These are phyloP conservation scores for Heterohyrax brucei DNA, from an alignment of 2,797 vertebrate genomes.

Conservation along the genomic window DNA sequence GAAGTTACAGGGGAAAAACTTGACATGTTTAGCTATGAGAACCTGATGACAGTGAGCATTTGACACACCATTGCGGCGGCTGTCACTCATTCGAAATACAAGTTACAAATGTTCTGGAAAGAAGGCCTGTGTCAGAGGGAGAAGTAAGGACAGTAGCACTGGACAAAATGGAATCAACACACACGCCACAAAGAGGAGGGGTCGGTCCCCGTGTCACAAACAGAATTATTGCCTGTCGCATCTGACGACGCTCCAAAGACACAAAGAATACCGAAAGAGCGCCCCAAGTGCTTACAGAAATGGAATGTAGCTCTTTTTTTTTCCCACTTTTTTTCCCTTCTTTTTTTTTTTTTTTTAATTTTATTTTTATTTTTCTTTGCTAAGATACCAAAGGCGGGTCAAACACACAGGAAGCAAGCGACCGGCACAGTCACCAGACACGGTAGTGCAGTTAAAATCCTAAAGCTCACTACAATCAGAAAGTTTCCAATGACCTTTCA, in stretches of 20 bases:
- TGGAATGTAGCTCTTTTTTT: constrained; percentile 90
- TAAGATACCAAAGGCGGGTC: constrained; percentile 92
- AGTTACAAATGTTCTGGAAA: constrained; percentile 94
- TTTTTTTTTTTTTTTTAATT: constrained; percentile 55
- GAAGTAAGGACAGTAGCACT: constrained; percentile 91
- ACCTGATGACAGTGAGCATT: constrained; percentile 92
- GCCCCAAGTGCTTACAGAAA: constrained; percentile 91
- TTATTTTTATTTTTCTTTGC: constrained; percentile 85
- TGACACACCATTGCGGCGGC: constrained; percentile 92
- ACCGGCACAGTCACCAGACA: constrained; percentile 94
- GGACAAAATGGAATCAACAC: constrained; percentile 94
- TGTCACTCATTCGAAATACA: constrained; percentile 93
- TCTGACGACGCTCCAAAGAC: constrained; percentile 92
- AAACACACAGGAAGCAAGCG: constrained; percentile 93
- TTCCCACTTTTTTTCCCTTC: constrained; percentile 22
- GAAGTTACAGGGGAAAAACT: constrained; percentile 93
- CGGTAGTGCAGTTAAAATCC: constrained; percentile 93
- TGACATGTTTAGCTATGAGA: constrained; percentile 93
- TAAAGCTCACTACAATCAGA: constrained; percentile 93
- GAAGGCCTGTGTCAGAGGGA: constrained; percentile 91
- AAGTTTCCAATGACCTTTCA: constrained; percentile 90
- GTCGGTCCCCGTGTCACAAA: constrained; percentile 94
- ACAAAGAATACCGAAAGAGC: constrained; percentile 90
- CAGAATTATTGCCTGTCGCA: constrained; percentile 94
- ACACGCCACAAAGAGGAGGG: constrained; percentile 92